A percentile compares a stretch with the other conserved stretches of the same genome.
Conservation (phyloP, 2,113 vertebrate species). For the Sander lucioperca region DNA sequence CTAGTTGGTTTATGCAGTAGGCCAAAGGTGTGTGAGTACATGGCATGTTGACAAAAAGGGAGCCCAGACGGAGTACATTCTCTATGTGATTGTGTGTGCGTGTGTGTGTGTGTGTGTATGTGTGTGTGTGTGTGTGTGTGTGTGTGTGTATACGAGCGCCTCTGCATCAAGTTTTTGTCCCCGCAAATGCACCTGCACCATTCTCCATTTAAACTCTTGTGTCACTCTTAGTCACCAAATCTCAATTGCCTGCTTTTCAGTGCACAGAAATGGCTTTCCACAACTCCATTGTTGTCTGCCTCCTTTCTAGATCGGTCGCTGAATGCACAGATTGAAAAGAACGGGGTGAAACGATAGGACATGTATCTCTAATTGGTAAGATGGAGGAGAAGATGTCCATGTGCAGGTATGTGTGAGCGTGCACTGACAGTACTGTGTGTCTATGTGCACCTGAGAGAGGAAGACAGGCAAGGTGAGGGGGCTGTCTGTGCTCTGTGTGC, state of each 20-base stretch:
- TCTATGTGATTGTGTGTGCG: slow-evolving; percentile 1
- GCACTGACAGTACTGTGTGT: slow-evolving; percentile 42
- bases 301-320: slow-evolving; percentile 62
- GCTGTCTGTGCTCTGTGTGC: slow-evolving; percentile 58
- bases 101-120: not conserved
- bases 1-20: slow-evolving; percentile 12
- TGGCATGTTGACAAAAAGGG: slow-evolving; percentile 23
- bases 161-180: slow-evolving; percentile 41
- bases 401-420: slow-evolving; percentile 32
- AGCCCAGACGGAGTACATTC: slow-evolving; percentile 1
- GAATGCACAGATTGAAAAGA: slow-evolving; percentile 62
- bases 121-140: not conserved
- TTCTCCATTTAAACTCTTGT: slow-evolving; percentile 50
- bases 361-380: slow-evolving; percentile 74
- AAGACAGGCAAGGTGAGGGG: slow-evolving; percentile 52
- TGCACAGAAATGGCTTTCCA: slow-evolving; percentile 75
- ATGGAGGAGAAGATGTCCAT: slow-evolving; percentile 51
- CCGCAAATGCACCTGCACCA: slow-evolving; percentile 39
- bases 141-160: not conserved
- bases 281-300: slow-evolving; percentile 70
- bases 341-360: slow-evolving; percentile 66
- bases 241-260: slow-evolving; percentile 66
- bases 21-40: slow-evolving; percentile 35
- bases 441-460: slow-evolving; percentile 55
- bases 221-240: slow-evolving; percentile 63